Evolutionary conservation across 1,140 invertebrate genomes (phyloP).

Genomic region (Megalopta genalis): DNA sequence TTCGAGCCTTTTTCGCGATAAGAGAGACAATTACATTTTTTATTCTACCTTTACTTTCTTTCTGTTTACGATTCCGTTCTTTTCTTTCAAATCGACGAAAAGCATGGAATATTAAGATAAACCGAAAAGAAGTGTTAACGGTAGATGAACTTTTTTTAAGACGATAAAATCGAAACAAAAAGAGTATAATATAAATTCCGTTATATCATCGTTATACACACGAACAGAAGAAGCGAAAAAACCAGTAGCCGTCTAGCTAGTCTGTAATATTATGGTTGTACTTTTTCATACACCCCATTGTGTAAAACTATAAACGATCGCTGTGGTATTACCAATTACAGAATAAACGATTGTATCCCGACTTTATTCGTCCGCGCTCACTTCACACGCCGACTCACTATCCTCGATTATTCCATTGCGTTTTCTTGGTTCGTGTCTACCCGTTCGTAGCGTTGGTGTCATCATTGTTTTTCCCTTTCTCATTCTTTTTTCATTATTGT

Average conservation of each 20-base stretch:
- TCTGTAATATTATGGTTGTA: slow-evolving; percentile 69
- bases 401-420: slow-evolving; percentile 33
- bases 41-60: too few relatives aligned
- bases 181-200: slow-evolving; percentile 43
- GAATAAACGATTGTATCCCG: slow-evolving; percentile 71
- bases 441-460: slow-evolving; percentile 27
- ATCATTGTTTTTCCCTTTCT: background rate
- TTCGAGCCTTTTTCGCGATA: slow-evolving; percentile 21
- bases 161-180: slow-evolving; percentile 29
- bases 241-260: slow-evolving; percentile 67
- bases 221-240: slow-evolving; percentile 32
- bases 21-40: background rate
- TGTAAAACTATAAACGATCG: slow-evolving; percentile 71
- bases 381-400: slow-evolving; percentile 49
- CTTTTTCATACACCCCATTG: slow-evolving; percentile 70
- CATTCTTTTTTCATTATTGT: background rate
- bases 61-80: background rate
- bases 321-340: slow-evolving; percentile 71
- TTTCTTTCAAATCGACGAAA: slow-evolving; percentile 35
- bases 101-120: slow-evolving; percentile 6
- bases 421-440: slow-evolving; percentile 25
- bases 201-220: slow-evolving; percentile 34
- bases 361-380: slow-evolving; percentile 52
- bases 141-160: slow-evolving; percentile 20
- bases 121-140: background rate